phyloP scores from a whole-genome alignment of 92 coral and sea anemone genomes.

The Diadumene lineata region DNA sequence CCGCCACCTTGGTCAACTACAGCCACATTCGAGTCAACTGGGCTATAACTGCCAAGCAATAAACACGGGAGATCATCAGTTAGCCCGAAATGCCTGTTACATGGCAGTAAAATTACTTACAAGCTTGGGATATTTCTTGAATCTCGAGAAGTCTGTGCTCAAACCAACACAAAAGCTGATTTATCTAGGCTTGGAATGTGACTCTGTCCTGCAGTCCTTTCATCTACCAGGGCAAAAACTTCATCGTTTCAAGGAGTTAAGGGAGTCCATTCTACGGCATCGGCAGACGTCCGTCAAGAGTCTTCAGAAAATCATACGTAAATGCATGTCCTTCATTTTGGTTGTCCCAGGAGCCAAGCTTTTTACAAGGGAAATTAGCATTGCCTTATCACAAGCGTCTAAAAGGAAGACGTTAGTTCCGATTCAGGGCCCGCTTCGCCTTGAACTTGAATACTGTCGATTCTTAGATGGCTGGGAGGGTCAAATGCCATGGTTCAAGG shows the following conservation, averaged over 20 bases:
- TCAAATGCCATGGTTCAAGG: slow-evolving; percentile 48
- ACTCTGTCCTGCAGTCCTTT: slow-evolving; percentile 28
- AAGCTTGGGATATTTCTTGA: slow-evolving; percentile 11
- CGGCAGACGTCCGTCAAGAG: slow-evolving; percentile 8
- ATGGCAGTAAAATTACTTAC: slow-evolving; percentile 20
- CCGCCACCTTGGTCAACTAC: slow-evolving; percentile 23
- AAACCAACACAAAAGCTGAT: neutral
- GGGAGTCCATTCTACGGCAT: slow-evolving; percentile 1
- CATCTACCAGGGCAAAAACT: slow-evolving; percentile 25
- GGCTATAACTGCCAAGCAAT: neutral
- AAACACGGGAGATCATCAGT: neutral
- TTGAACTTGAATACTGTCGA: slow-evolving; percentile 23
- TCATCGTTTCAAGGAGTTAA: neutral
- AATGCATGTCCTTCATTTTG: slow-evolving; percentile 14
- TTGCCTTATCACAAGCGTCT: neutral
- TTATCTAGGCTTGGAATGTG: slow-evolving; percentile 29
- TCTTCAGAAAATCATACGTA: slow-evolving; percentile 14
- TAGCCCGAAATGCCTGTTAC: slow-evolving; percentile 22
- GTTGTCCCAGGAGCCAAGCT: slow-evolving; percentile 52
- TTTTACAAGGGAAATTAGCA: slow-evolving; percentile 30
- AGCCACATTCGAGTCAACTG: neutral
- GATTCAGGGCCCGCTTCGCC: neutral
- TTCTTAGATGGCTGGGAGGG: slow-evolving; percentile 43
- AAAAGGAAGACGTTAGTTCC: neutral
- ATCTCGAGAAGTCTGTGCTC: neutral